Conservation (phyloP, 2,888 invertebrate species). For the Erpobdella octoculata region DNA sequence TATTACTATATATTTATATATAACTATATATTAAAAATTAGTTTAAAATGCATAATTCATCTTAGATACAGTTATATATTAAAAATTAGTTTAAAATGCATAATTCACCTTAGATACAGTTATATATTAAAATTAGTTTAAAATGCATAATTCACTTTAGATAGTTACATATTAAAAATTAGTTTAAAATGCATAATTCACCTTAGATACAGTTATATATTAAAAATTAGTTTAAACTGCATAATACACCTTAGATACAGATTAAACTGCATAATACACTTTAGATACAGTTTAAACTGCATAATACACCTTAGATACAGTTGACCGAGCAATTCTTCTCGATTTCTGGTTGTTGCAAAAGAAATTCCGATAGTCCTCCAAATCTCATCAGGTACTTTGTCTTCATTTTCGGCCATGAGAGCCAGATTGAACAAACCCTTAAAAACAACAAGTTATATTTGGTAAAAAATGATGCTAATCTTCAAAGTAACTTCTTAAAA, state of each 20-base stretch:
- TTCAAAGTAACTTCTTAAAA: neutral
- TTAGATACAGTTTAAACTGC: neutral
- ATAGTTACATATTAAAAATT: no score
- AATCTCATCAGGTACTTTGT: neutral
- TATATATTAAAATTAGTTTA: neutral
- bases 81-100: no score
- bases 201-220: no score
- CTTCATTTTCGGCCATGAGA: constrained; percentile 8
- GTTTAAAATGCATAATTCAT: no score
- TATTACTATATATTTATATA: no score
- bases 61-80: no score
- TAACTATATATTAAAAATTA: no score
- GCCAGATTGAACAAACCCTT: constrained; percentile 20
- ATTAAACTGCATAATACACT: neutral
- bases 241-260: no score
- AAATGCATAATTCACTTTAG: neutral
- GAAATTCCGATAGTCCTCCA: constrained; percentile 9
- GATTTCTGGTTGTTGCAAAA: constrained; percentile 5
- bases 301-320: constrained; percentile 4
- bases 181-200: neutral
- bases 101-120: neutral
- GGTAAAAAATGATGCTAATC: neutral
- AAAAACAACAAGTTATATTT: neutral
- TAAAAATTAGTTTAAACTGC: neutral
- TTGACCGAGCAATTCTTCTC: neutral